phyloP scores from a whole-genome alignment of 2,888 invertebrate genomes.

The Ophion ellenae region DNA sequence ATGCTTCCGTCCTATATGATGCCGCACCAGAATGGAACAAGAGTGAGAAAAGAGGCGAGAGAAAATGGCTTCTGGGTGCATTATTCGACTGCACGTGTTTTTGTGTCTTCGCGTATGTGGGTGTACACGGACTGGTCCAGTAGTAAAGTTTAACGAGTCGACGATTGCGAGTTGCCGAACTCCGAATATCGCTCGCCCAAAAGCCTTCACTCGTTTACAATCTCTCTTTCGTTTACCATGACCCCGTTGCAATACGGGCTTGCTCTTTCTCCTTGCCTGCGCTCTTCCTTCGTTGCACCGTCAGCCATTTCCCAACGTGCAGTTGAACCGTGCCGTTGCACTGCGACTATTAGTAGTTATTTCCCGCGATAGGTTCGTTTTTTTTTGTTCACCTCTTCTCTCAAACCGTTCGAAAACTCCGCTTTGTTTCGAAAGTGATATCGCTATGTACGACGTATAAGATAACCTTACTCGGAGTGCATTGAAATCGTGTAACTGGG shows the following conservation, averaged over 20 bases:
- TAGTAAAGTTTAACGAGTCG: constrained; percentile 64
- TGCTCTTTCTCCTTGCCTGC: background rate
- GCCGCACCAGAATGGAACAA: constrained; percentile 31
- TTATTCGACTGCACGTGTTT: constrained; percentile 42
- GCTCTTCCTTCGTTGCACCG: background rate
- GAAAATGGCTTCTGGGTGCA: constrained; percentile 33
- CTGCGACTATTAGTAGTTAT: constrained; percentile 40
- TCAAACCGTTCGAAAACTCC: constrained; percentile 16
- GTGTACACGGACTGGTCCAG: constrained; percentile 29
- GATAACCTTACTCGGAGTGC: too few relatives aligned
- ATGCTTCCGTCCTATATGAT: constrained; percentile 33
- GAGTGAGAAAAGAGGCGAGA: constrained; percentile 43
- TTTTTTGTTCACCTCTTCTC: constrained; percentile 18
- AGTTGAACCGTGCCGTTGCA: constrained; percentile 49
- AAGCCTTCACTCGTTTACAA: constrained; percentile 27
- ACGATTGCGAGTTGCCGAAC: constrained; percentile 66
- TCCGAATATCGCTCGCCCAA: constrained; percentile 55
- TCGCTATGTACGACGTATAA: background rate
- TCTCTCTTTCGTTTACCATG: constrained; percentile 35
- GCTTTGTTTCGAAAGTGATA: background rate
- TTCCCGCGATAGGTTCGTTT: constrained; percentile 45
- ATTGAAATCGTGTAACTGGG: constrained; percentile 16
- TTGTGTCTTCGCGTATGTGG: background rate
- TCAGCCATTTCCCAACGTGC: constrained; percentile 53
- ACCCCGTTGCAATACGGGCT: background rate